Conservation (phyloP, 2,797 vertebrate species). For the Rhynchonycteris naso region DNA sequence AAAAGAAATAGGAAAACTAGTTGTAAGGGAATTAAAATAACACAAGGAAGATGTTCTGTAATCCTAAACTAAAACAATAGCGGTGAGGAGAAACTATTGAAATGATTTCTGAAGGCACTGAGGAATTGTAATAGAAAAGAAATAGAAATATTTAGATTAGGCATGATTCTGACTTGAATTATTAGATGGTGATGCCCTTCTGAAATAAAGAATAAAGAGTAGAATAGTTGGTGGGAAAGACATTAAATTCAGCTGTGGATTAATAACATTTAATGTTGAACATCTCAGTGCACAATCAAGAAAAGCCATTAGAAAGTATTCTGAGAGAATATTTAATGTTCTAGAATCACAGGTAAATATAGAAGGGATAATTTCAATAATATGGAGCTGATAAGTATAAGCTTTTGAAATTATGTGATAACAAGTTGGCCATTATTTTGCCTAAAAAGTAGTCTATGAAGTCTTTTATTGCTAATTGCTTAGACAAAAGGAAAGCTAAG, state of each 20-base stretch:
- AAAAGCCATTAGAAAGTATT: background rate
- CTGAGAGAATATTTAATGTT: background rate
- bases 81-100: background rate
- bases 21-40: slow-evolving; percentile 1
- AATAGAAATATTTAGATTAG: background rate
- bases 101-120: background rate
- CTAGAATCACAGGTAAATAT: background rate
- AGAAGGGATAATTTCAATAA: background rate
- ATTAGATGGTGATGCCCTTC: background rate
- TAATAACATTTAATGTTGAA: background rate
- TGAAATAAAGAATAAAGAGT: background rate
- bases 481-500: background rate
- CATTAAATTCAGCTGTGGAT: background rate
- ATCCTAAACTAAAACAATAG: background rate
- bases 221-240: background rate
- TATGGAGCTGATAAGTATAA: background rate
- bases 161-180: background rate
- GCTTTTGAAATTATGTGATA: background rate
- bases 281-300: background rate
- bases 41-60: background rate
- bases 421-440: background rate
- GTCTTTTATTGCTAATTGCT: background rate
- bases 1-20: background rate
- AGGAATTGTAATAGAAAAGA: background rate
- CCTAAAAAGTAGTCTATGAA: background rate